phyloP scores from a whole-genome alignment of 1,140 invertebrate species.

The Hylyphantes graminicola region DNA sequence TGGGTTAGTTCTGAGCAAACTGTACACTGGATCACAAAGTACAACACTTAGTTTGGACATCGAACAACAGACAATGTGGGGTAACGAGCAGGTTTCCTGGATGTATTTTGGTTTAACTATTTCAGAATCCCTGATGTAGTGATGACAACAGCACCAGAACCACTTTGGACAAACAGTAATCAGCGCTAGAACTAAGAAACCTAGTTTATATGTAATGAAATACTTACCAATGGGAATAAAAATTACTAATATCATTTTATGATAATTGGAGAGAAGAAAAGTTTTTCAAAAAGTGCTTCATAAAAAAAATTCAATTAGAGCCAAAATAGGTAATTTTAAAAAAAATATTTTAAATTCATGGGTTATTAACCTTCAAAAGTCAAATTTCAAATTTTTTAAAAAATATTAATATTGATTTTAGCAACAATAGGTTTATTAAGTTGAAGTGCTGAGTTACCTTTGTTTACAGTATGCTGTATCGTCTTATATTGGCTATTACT shows the following conservation, averaged over 20 bases:
- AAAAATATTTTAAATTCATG: not conserved
- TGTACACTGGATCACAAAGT: constrained; percentile 48
- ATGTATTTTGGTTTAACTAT: constrained; percentile 35
- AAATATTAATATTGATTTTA: not conserved
- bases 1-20: constrained; percentile 42
- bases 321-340: no score
- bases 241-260: no score
- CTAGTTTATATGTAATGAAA: no score
- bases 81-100: not conserved
- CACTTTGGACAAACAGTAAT: not conserved
- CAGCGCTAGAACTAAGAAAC: constrained; percentile 31
- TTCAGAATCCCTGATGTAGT: constrained; percentile 59
- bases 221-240: no score
- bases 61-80: constrained; percentile 27
- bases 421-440: not conserved
- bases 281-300: no score
- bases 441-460: not conserved
- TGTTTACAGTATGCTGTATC: constrained; percentile 21
- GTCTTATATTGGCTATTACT: constrained; percentile 10
- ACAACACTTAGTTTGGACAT: constrained; percentile 41
- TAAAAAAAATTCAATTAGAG: no score
- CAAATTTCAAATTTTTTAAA: not conserved
- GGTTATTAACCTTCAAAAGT: not conserved
- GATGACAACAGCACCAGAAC: constrained; percentile 53
- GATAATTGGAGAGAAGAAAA: no score